Percentiles rank a stretch among this genome's conserved stretches.
These are phyloP conservation scores for Dichetophora obliterata DNA, from an alignment of 2,888 invertebrate species.

Conservation along the genomic window DNA sequence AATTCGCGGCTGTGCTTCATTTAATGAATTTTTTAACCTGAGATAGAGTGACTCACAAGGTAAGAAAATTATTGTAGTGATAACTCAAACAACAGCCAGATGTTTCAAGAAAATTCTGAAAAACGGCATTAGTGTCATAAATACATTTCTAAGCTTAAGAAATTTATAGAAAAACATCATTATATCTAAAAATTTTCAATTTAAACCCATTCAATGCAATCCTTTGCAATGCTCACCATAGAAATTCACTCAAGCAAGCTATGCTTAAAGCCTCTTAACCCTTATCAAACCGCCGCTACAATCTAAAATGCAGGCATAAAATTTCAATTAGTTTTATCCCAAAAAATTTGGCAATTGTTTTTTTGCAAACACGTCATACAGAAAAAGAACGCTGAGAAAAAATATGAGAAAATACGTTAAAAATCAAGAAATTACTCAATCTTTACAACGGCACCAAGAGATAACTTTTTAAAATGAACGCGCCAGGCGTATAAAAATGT, in stretches of 20 bases:
- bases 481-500: not conserved
- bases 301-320: not conserved
- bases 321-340: not conserved
- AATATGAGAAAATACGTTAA: conserved; percentile 45
- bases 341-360: not conserved
- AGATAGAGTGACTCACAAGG: no score
- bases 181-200: not conserved
- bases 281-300: conserved; percentile 3
- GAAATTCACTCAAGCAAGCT: not conserved
- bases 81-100: no score
- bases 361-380: not conserved
- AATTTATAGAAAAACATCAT: not conserved
- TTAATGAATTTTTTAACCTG: no score
- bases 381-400: conserved; percentile 42
- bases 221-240: not conserved
- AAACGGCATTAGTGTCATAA: not conserved
- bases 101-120: not conserved
- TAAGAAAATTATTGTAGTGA: no score
- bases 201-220: not conserved
- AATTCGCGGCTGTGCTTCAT: no score
- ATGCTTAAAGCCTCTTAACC: conserved; percentile 16
- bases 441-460: not conserved
- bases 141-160: not conserved
- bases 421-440: conserved; percentile 29
- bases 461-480: not conserved